Evolutionary conservation across 2,113 vertebrate genomes (phyloP).

Genomic region (Calyptommatus sinebrachiatus): DNA sequence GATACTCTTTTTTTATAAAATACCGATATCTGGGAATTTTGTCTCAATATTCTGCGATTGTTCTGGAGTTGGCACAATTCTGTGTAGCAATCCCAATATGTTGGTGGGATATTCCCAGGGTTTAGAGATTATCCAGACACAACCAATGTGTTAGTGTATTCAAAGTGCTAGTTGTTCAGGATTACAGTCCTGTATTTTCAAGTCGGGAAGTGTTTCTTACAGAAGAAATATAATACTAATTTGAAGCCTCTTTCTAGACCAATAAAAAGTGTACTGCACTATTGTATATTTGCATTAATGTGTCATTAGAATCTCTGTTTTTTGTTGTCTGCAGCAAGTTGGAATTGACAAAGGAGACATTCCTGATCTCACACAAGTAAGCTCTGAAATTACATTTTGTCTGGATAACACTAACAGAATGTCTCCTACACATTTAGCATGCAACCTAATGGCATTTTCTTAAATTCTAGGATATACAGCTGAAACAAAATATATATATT

Average conservation of each 20-base stretch:
- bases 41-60: too few species aligned
- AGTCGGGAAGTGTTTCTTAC: neutral
- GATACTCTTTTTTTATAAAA: too few species aligned
- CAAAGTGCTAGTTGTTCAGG: neutral
- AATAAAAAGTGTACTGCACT: too few species aligned
- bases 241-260: neutral
- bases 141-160: too few species aligned
- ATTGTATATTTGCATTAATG: too few species aligned
- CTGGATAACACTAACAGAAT: conserved; percentile 14
- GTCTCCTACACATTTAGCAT: neutral
- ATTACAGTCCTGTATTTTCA: neutral
- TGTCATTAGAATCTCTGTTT: conserved; percentile 18
- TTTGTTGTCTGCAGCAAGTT: conserved; percentile 85
- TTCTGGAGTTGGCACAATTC: too few species aligned
- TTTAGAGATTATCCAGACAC: neutral
- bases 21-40: too few species aligned
- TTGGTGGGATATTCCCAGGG: too few species aligned
- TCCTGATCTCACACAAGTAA: conserved; percentile 96
- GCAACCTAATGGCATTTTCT: neutral
- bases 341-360: conserved; percentile 99
- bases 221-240: neutral
- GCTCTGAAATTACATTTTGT: conserved; percentile 36
- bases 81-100: too few species aligned
- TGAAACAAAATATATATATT: conserved; percentile 8
- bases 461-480: neutral